Evolutionary conservation across 1,140 invertebrate genomes (phyloP), one percentile per base, ranked within the genome.

Genomic region (Tribolium madens): DNA sequence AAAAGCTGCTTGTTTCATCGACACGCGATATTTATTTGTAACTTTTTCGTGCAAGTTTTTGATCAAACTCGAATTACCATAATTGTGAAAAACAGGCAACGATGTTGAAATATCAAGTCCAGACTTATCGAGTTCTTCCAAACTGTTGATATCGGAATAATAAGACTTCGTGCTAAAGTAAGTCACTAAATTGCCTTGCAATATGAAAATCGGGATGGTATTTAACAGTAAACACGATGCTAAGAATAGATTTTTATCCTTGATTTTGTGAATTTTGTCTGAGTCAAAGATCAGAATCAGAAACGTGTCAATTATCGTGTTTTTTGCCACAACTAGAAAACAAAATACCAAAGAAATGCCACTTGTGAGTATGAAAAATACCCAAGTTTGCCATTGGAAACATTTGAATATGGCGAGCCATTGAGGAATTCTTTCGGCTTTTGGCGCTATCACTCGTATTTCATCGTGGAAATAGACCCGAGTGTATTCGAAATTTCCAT

Each of bases 101-200:
- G 60, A 53, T 2, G 78, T 76, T 21, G 70, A 48, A 9, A 79
- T 76, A 3, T 17, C 7, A 14, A 76, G 15, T 7, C 50, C 36
- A 47, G 69, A 76, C 12, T 76, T 21, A 14, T 72, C 78, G 17
- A 79, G 47, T 17, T 79, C 69, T 60, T 73, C 14, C 17, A 79
- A 69, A 46, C 17, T 79, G 60, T 79, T 72, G 13, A 79, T 79
- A 47, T 79, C 78, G 5, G 75, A 60, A 48, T 75, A 77, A 52
- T 76, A 71, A n/a, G 42, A 47, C 7, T n/a, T 47, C 9, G 12
- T 50, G 12, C 70, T 72, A 17, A 77, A 77, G 1, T 70, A 73
- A 42, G 36, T 72, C 17, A 72, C 47, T 52, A 72, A 52, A 52
- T 52, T 52, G 12, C 70, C 70, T 26, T 72, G 70, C 36, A 72